A percentile compares a stretch with the other conserved stretches of the same genome.
These are phyloP conservation scores for Noctua janthina DNA, from an alignment of 2,888 invertebrate genomes.

Conservation along the genomic window DNA sequence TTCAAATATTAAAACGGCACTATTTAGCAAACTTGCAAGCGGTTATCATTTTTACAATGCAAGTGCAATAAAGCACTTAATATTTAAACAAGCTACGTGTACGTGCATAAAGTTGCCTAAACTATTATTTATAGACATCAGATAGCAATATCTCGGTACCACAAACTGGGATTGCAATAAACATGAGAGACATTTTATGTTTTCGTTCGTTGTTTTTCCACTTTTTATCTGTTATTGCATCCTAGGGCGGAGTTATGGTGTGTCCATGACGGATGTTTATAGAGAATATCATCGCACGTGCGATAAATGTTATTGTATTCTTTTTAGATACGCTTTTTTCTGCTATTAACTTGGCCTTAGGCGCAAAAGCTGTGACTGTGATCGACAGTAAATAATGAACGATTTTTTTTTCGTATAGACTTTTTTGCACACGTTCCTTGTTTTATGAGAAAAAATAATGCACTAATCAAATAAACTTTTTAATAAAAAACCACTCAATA, in stretches of 20 bases:
- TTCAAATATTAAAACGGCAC: neutral
- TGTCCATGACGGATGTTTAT: conserved; percentile 79
- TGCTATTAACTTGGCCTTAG: conserved; percentile 62
- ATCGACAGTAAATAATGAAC: conserved; percentile 34
- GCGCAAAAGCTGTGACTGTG: conserved; percentile 41
- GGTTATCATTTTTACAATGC: conserved; percentile 59
- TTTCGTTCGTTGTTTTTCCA: conserved; percentile 76
- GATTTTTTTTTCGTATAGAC: neutral
- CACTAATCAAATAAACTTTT: conserved; percentile 41
- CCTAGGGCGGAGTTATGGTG: conserved; percentile 76
- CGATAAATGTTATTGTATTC: conserved; percentile 73
- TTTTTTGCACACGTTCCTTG: conserved; percentile 23
- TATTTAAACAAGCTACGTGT: conserved; percentile 70
- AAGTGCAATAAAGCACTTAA: conserved; percentile 69
- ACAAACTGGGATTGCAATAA: conserved; percentile 80
- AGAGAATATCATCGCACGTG: conserved; percentile 73
- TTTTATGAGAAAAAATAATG: conserved; percentile 19
- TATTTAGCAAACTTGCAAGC: conserved; percentile 9
- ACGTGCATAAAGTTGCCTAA: conserved; percentile 79
- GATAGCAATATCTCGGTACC: conserved; percentile 80
- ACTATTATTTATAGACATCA: conserved; percentile 83
- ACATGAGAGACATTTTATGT: conserved; percentile 80
- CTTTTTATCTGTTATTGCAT: conserved; percentile 86
- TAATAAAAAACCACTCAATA: conserved; percentile 54
- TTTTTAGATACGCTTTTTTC: conserved; percentile 63